Conservation (phyloP, 2,113 vertebrate species). For the Haemorhous mexicanus region DNA sequence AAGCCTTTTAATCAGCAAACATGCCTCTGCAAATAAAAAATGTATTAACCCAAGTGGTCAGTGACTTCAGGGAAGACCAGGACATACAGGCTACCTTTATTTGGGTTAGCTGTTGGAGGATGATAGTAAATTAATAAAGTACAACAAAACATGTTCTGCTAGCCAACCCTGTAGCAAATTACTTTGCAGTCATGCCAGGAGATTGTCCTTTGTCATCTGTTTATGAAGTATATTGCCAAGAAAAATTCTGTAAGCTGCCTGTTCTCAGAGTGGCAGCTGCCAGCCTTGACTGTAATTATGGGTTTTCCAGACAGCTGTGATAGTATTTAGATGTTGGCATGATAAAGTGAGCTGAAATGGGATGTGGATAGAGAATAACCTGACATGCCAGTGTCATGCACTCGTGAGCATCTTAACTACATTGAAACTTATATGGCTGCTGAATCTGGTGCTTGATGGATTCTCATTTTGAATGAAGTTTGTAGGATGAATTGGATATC, state of each 20-base stretch:
- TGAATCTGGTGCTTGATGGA: background rate
- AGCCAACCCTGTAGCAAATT: background rate
- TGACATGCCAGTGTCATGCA: background rate
- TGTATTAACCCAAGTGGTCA: background rate
- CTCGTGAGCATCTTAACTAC: background rate
- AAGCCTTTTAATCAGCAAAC: background rate
- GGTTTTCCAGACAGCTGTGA: background rate
- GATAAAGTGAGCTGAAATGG: background rate
- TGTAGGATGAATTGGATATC: background rate
- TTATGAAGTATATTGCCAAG: background rate
- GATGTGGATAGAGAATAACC: background rate
- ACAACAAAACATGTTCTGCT: background rate
- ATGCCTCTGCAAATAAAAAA: background rate
- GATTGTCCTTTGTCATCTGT: background rate
- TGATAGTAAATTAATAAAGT: background rate
- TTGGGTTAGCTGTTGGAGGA: background rate
- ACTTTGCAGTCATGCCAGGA: background rate
- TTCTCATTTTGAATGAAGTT: background rate
- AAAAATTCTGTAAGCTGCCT: background rate
- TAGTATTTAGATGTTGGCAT: background rate
- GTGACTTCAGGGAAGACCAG: background rate
- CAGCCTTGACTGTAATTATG: background rate
- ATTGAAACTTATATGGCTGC: background rate
- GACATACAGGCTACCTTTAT: background rate
- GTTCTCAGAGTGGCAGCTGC: background rate